phyloP scores from a whole-genome alignment of 1,140 invertebrate species.

The Drosophila sproati region DNA sequence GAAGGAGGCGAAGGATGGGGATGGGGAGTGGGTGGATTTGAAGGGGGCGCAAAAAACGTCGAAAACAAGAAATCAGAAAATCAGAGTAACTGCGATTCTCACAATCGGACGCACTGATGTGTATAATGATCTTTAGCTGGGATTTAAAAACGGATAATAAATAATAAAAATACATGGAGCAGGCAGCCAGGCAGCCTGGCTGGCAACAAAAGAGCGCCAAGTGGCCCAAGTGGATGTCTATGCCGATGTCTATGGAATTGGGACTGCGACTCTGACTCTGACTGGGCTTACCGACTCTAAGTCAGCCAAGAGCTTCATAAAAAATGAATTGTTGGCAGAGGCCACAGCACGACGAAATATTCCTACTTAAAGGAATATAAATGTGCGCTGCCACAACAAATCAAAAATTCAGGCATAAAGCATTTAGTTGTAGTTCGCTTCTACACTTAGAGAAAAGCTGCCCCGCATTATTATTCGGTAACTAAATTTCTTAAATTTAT shows the following conservation, averaged over 20 bases:
- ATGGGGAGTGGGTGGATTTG: background rate
- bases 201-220: slow-evolving; percentile 18
- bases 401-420: slow-evolving; percentile 56
- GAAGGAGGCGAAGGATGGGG: background rate
- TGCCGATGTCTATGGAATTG: slow-evolving; percentile 39
- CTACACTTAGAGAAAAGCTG: too few species aligned
- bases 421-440: slow-evolving; percentile 18
- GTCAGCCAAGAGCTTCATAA: slow-evolving; percentile 60
- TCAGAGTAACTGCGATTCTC: slow-evolving; percentile 80
- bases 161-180: slow-evolving; percentile 78
- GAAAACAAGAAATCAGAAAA: slow-evolving; percentile 80
- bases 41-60: slow-evolving; percentile 67
- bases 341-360: slow-evolving; percentile 59
- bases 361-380: slow-evolving; percentile 69
- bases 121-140: slow-evolving; percentile 84
- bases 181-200: background rate
- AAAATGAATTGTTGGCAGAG: slow-evolving; percentile 80
- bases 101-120: slow-evolving; percentile 83
- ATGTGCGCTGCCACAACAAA: slow-evolving; percentile 72
- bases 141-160: slow-evolving; percentile 82
- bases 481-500: too few species aligned
- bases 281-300: slow-evolving; percentile 61
- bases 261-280: slow-evolving; percentile 32
- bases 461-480: too few species aligned
- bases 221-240: slow-evolving; percentile 26